A percentile compares a stretch with the other conserved stretches of the same genome.
These are phyloP conservation scores for Meliscaeva auricollis DNA, from an alignment of 2,888 invertebrate species.

Conservation along the genomic window DNA sequence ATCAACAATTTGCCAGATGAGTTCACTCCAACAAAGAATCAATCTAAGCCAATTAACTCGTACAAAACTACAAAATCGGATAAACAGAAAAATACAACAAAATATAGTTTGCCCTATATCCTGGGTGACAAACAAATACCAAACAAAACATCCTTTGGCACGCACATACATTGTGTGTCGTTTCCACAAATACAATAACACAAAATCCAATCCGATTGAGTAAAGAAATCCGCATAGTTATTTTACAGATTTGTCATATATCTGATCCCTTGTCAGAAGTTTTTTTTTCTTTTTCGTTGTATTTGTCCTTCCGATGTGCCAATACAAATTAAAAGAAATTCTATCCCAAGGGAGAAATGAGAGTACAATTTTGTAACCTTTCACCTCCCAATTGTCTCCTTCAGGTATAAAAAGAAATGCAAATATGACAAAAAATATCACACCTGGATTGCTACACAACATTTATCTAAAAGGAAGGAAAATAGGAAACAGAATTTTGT, in stretches of 20 bases:
- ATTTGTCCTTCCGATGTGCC: slow-evolving; percentile 16
- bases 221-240: slow-evolving; percentile 6
- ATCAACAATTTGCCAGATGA: slow-evolving; percentile 60
- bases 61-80: slow-evolving; percentile 51
- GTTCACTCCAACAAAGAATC: slow-evolving; percentile 32
- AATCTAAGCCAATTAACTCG: slow-evolving; percentile 57
- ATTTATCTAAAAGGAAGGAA: background rate
- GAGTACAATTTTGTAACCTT: slow-evolving; percentile 12
- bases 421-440: slow-evolving; percentile 37
- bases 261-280: background rate
- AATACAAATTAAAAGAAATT: slow-evolving; percentile 47
- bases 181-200: background rate
- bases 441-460: slow-evolving; percentile 44
- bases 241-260: background rate
- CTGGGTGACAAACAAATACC: slow-evolving; percentile 39
- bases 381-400: slow-evolving; percentile 1
- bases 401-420: slow-evolving; percentile 48
- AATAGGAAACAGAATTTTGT: slow-evolving; percentile 25
- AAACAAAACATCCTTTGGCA: slow-evolving; percentile 44
- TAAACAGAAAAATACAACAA: slow-evolving; percentile 29
- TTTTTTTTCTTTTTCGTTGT: slow-evolving; percentile 10
- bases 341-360: slow-evolving; percentile 55
- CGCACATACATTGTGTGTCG: background rate
- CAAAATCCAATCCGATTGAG: slow-evolving; percentile 45
- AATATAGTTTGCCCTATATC: slow-evolving; percentile 52